Base-by-base conservation (phyloP, 2,113 vertebrate species). In the Neotoma lepida region DNA sequence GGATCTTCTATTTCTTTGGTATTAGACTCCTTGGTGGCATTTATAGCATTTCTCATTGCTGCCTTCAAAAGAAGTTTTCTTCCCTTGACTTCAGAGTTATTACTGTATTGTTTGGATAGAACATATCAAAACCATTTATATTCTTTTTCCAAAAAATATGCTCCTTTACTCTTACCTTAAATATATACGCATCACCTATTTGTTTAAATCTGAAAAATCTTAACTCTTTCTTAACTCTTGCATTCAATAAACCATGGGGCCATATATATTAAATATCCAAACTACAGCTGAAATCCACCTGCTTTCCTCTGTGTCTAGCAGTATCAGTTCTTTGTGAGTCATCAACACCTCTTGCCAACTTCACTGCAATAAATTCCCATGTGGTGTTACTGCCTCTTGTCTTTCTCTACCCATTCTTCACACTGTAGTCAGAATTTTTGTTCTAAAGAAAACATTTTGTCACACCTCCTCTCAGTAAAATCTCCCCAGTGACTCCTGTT, bases 111-210 rank as follows among this genome's bases (percentile, higher is more conserved):
- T 51, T 81, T 81, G 9, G 68, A 73, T 30, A 89, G 18, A 88
- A 46, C 0, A 14, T 66, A 18, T 92, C 22, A 35, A 88, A 91
- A 74, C 18, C 86, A 84, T 66, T 86, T 88, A 33, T 95, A 93
- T 86, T 64, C 14, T 88, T 90, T 88, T 64, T 39, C 4, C 2
- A 4, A 90, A 46, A 51, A 96, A 54, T 49, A 66, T 15, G 2
- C 10, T 82, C 15, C 7, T 95, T 90, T 88, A 24, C 18, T 88
- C 85, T 93, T 94, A 84, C n/a, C 5, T 90, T 66, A 94, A 88
- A 70, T 26, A 89, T 4, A 88, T 0, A 33, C 17, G 35, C 1
- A 88, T 85, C 8, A 49, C 6, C n/a, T 73, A 92, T 17, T 89
- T 68, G 30, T 56, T 92, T 86, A 86, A 92, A 73, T 17, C 39